A percentile compares a stretch with the other conserved stretches of the same genome.
Conservation (phyloP, 2,888 invertebrate genomes). For the Maniola hyperantus region DNA sequence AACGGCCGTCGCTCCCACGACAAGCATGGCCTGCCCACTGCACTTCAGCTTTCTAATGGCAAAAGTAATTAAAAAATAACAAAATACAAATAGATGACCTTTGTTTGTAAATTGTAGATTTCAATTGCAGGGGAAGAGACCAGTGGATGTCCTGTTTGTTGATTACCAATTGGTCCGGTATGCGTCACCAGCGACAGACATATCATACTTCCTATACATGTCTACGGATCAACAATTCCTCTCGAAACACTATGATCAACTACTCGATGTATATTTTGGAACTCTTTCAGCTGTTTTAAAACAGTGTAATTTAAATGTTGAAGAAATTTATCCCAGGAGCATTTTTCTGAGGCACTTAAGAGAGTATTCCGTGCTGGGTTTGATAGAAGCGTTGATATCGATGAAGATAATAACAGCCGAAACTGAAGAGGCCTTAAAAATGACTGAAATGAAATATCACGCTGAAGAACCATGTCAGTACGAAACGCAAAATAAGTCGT, state of each 20-base stretch:
- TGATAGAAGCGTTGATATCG: constrained; percentile 67
- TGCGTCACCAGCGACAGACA: constrained; percentile 64
- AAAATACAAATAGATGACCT: no score
- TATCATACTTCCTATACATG: constrained; percentile 67
- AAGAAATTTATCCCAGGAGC: constrained; percentile 55
- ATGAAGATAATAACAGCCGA: constrained; percentile 70
- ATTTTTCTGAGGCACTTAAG: constrained; percentile 58
- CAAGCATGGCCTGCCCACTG: no score
- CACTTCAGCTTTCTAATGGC: no score
- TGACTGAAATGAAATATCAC: constrained; percentile 63
- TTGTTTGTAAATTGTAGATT: constrained; percentile 1
- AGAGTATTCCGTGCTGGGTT: constrained; percentile 62
- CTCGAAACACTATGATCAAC: constrained; percentile 52
- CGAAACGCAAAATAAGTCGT: constrained; percentile 47
- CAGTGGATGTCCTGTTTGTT: constrained; percentile 60
- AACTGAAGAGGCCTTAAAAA: constrained; percentile 61
- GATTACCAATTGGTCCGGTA: constrained; percentile 62
- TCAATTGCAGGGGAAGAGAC: constrained; percentile 57
- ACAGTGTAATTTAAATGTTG: constrained; percentile 57
- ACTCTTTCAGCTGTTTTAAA: constrained; percentile 62
- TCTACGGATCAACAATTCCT: constrained; percentile 58
- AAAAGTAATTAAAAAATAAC: no score
- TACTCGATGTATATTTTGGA: constrained; percentile 61
- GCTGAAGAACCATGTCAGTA: constrained; percentile 48
- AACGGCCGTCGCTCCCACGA: no score